phyloP scores from a whole-genome alignment of 2,797 vertebrate species.

The Halcyon chelicuti region DNA sequence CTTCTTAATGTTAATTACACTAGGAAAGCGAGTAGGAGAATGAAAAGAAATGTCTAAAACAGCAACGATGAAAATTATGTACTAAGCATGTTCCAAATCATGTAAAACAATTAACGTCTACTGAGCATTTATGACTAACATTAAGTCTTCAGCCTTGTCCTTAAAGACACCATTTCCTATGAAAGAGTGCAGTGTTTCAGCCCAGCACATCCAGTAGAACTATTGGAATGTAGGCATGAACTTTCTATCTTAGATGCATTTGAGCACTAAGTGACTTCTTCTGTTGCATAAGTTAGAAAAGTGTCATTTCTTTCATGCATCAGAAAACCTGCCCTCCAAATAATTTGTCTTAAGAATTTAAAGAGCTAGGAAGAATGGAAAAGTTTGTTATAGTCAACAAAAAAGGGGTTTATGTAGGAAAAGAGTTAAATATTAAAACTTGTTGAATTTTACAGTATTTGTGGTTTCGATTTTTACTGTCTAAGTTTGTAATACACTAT shows the following conservation, averaged over 20 bases:
- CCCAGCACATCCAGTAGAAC: background rate
- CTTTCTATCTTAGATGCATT: background rate
- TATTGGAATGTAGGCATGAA: background rate
- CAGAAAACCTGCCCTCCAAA: background rate
- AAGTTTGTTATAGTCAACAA: background rate
- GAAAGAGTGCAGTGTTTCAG: background rate
- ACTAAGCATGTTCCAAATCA: background rate
- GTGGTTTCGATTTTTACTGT: background rate
- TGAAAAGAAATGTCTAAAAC: background rate
- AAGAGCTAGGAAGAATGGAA: background rate
- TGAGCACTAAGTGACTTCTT: background rate
- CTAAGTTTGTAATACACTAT: background rate
- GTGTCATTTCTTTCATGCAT: background rate
- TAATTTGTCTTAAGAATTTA: background rate
- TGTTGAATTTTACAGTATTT: background rate
- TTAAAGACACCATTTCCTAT: background rate
- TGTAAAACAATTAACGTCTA: background rate
- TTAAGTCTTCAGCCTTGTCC: background rate
- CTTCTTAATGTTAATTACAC: slow-evolving; percentile 36
- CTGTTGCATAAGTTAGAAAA: background rate
- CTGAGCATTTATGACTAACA: background rate
- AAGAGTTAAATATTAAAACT: background rate
- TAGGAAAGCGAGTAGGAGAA: background rate
- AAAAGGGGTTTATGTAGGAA: background rate
- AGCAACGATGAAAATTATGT: background rate